Evolutionary conservation across 2,888 invertebrate genomes (phyloP).

Genomic region (Tyria jacobaeae): DNA sequence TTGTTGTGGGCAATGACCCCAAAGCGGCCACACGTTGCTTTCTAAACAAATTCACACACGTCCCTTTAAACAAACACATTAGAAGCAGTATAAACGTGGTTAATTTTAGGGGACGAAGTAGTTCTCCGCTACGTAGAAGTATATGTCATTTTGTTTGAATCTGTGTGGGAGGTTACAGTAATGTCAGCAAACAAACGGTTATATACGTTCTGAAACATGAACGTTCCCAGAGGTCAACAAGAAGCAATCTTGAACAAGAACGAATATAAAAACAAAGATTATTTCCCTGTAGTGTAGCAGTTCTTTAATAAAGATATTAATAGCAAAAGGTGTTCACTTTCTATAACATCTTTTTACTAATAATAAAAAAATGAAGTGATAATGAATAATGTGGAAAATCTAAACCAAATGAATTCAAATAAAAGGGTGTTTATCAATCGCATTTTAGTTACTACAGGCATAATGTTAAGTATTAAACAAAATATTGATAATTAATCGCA

Average conservation of each 20-base stretch:
- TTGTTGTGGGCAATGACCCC: conserved; percentile 42
- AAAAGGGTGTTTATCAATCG: no score
- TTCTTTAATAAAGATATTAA: neutral
- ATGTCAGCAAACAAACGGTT: conserved; percentile 9
- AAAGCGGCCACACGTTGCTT: conserved; percentile 43
- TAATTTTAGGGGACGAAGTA: conserved; percentile 19
- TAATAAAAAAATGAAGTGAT: no score
- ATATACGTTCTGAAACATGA: conserved; percentile 4
- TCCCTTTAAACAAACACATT: conserved; percentile 58
- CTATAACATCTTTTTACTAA: no score
- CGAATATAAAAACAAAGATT: conserved; percentile 2
- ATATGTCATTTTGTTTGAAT: conserved; percentile 4
- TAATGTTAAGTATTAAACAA: no score
- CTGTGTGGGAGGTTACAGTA: neutral
- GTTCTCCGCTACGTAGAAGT: neutral
- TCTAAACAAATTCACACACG: conserved; percentile 63
- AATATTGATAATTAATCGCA: no score
- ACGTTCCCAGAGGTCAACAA: conserved; percentile 8
- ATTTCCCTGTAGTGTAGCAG: neutral
- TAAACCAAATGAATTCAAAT: no score
- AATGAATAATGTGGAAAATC: no score
- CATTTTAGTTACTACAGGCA: no score
- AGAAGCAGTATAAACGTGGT: conserved; percentile 31
- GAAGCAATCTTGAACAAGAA: conserved; percentile 3
- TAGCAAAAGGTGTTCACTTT: neutral